Evolutionary conservation across 2,113 vertebrate species (phyloP), one percentile per base, ranked within the genome.

Genomic region (Morphnarchus princeps): DNA sequence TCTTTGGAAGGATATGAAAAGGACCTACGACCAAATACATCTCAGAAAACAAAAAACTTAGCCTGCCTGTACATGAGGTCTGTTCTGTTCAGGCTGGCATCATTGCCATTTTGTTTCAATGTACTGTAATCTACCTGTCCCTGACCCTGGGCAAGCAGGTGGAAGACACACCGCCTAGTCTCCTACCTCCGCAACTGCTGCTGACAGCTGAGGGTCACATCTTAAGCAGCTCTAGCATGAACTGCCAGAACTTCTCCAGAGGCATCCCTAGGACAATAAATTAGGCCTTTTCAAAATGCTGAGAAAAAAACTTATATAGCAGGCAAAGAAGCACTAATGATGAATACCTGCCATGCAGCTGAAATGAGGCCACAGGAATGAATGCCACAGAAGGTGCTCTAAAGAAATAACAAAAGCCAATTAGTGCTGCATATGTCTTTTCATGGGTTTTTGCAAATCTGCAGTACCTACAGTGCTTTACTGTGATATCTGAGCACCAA

Each of bases 381-480:
- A 91, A 79, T 45, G 42, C 19, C 78, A 32, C 52, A 59, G 65
- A 94, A 90, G 47, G 38, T 84, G 47, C 20, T 90, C 72, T 63
- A 58, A 83, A 47, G 67, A 93, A 95, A 81, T 81, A 84, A 86
- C 32, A 95, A 70, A 90, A 89, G 63, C 58, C 72, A 92, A 45
- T 95, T 86, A 90, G 50, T 24, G 32, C 38, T 85, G 70, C 31
- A 21, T 32, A 49, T 52, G 34, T 67, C 78, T 89, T 91, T 85
- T 59, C 45, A 52, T 9, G 10, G 14, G 12, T 10, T 86, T 87
- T 77, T 84, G 55, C 50, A 74, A 47, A 47, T 38, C 49, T 62
- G 29, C 10, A 28, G 20, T 63, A 77, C 38, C 15, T 65, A n/a
- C 16, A n/a, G 15, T 40, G 31, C 43, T 21, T 81, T 81, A 52